Conservation (phyloP, 2,113 vertebrate species). For the Asarcornis scutulata region DNA sequence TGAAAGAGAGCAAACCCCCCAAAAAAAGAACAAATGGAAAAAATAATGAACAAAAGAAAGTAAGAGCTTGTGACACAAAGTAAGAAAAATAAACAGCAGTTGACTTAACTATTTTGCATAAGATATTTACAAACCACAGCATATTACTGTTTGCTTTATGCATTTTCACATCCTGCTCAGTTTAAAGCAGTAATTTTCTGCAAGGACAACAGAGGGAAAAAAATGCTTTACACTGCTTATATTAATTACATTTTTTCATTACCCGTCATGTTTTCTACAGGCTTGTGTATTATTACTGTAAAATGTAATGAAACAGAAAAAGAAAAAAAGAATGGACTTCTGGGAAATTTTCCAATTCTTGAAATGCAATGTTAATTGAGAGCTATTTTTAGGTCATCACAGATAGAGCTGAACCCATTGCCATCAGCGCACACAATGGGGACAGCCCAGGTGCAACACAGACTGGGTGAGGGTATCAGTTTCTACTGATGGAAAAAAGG, state of each 20-base stretch:
- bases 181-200: conserved; percentile 86
- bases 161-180: conserved; percentile 83
- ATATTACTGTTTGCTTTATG: conserved; percentile 79
- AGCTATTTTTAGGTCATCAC: conserved; percentile 84
- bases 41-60: conserved; percentile 56
- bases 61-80: conserved; percentile 75
- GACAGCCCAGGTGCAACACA: conserved; percentile 74
- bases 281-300: conserved; percentile 87
- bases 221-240: conserved; percentile 84
- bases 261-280: conserved; percentile 87
- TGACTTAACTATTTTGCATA: conserved; percentile 81
- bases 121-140: conserved; percentile 83
- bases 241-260: conserved; percentile 91
- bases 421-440: conserved; percentile 70
- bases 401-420: conserved; percentile 75
- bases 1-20: conserved; percentile 33
- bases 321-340: conserved; percentile 85
- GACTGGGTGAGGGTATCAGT: conserved; percentile 31
- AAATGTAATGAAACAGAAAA: conserved; percentile 88
- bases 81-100: conserved; percentile 77
- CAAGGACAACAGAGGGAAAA: conserved; percentile 83
- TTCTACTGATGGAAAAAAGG: conserved; percentile 32
- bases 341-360: conserved; percentile 90
- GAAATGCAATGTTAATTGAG: conserved; percentile 88
- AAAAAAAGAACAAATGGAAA: background rate